Base-by-base conservation (phyloP, 53 echinoderm and acorn worm species). In the Temnopleurus reevesii region DNA sequence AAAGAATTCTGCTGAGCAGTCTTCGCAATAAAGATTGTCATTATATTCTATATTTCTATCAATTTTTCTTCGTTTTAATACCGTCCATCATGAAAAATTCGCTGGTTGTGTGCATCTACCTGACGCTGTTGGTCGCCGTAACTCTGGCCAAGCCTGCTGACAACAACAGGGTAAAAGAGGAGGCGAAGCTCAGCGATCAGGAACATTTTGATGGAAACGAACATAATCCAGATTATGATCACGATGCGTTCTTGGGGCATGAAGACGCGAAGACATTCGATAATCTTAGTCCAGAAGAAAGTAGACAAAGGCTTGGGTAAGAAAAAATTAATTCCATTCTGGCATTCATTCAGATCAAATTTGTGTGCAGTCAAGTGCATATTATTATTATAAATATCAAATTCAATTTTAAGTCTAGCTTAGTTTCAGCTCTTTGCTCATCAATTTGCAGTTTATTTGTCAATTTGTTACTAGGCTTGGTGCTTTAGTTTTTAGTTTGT, bases 171-270 rank as follows among this genome's bases (percentile, higher is more conserved):
- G 95, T 95, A 63, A 94, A 97, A 88, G 90, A 95, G 0, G 88
- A 76, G n/a, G 92, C 86, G 30, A 91, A 91, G 66, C 86, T 97
- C 29, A 95, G 95, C 57, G 91, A 90, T 25, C 64, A 94, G 57
- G 93, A 81, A 45, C 97, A 97, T 81, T 97, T 86, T 23, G 91
- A 89, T 34, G 94, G 91, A 29, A 92, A 93, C 56, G 92, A 92
- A 29, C 97, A 97, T 86, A 97, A 97, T 38, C 64, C 86, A 46
- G 97, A 91, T 53, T 97, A 97, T 21, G 97, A 97, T 77, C 97
- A 97, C 57, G 97, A 97, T 34, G 97, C 97, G 19, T 97, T 97
- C 54, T 91, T 97, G 13, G 97, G 97, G 18, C 92, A 92, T 81
- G 94, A 97, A 43, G 96, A 95, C 55, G 97, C 97, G 44, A 95